Conservation (phyloP, 53 echinoderm and acorn worm species). For the Actinopyga echinites region DNA sequence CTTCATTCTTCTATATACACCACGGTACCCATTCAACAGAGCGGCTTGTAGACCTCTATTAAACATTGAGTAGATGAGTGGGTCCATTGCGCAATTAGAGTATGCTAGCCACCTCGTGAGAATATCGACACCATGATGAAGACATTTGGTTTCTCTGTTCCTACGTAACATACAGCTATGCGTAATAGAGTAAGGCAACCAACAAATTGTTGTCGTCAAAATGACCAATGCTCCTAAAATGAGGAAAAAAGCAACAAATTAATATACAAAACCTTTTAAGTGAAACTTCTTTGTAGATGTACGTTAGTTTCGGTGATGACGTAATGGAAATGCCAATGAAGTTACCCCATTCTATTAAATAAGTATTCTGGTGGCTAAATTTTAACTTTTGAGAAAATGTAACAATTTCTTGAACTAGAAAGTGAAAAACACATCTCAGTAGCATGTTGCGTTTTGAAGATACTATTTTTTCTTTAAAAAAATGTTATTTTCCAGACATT, state of each 20-base stretch:
- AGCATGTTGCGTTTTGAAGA: too few species aligned
- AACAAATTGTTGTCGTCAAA: background rate
- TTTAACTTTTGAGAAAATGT: too few species aligned
- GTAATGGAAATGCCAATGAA: too few species aligned
- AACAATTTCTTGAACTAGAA: too few species aligned
- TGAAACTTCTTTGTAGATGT: background rate
- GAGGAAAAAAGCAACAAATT: background rate
- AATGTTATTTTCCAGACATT: too few species aligned
- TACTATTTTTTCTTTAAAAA: too few species aligned
- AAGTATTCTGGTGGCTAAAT: too few species aligned
- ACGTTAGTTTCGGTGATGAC: too few species aligned
- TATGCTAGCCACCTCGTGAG: background rate
- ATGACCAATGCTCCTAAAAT: conserved; percentile 14
- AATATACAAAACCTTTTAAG: background rate
- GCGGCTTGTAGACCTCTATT: background rate
- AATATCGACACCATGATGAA: background rate
- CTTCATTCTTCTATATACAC: background rate
- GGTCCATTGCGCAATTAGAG: background rate
- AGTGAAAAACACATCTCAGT: too few species aligned
- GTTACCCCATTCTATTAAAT: too few species aligned
- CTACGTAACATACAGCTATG: too few species aligned
- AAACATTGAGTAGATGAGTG: conserved; percentile 23
- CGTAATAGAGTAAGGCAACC: background rate
- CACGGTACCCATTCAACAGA: background rate
- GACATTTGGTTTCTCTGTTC: too few species aligned